A percentile compares a stretch with the other conserved stretches of the same genome.
Conservation (phyloP, 2,888 invertebrate species). For the Parnassius apollo region DNA sequence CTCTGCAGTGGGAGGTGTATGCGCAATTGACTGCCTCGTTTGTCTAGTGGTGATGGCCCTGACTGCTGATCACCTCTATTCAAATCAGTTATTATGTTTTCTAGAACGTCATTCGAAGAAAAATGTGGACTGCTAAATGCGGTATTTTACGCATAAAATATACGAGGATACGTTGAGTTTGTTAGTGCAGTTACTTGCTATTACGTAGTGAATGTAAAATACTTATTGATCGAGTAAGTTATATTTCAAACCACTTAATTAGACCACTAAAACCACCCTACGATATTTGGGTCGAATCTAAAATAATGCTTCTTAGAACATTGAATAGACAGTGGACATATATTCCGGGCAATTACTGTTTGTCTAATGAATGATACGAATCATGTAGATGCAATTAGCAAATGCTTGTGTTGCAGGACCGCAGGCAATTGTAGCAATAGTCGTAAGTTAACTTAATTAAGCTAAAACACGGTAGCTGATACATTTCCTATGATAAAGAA, state of each 20-base stretch:
- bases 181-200: too few relatives aligned
- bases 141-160: too few relatives aligned
- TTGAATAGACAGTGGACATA: neutral
- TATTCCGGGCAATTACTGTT: constrained; percentile 8
- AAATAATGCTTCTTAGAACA: constrained; percentile 2
- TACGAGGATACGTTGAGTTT: too few relatives aligned
- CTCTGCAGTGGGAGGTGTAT: too few relatives aligned
- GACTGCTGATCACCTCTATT: too few relatives aligned
- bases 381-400: constrained; percentile 20
- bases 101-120: too few relatives aligned
- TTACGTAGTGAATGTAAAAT: too few relatives aligned
- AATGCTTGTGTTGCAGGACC: constrained; percentile 5
- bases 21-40: too few relatives aligned
- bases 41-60: too few relatives aligned
- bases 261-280: neutral
- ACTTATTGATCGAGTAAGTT: neutral
- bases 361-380: constrained; percentile 10
- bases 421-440: neutral
- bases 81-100: too few relatives aligned
- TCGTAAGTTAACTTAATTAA: constrained; percentile 19
- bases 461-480: neutral
- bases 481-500: constrained; percentile 7
- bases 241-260: neutral
- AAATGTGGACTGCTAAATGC: too few relatives aligned
- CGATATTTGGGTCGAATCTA: neutral